Conservation (phyloP, 2,797 vertebrate genomes). For the Anniella stebbinsi region DNA sequence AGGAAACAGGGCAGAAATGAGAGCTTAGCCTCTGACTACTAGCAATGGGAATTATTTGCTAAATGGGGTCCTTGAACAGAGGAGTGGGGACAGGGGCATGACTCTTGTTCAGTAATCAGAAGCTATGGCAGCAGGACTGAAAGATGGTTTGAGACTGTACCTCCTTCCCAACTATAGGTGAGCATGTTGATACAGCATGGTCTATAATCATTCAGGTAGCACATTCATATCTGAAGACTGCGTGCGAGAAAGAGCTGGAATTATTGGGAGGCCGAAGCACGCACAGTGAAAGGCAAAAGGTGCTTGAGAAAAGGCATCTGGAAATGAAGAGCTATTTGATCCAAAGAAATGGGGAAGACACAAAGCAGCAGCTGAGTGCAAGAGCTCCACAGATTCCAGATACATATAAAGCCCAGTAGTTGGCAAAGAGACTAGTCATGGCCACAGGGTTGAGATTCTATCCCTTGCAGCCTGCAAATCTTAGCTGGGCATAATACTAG, state of each 20-base stretch:
- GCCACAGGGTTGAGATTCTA: not conserved
- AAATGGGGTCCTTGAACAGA: not conserved
- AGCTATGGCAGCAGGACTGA: not conserved
- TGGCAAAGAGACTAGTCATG: not conserved
- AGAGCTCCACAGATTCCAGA: not conserved
- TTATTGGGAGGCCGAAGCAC: not conserved
- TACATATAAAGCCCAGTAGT: not conserved
- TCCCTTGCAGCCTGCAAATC: not conserved
- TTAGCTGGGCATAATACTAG: not conserved
- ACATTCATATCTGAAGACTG: not conserved
- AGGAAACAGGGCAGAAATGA: not conserved
- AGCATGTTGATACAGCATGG: not conserved
- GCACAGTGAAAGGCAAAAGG: not conserved
- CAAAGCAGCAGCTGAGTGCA: not conserved
- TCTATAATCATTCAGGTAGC: not conserved
- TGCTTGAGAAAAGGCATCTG: not conserved
- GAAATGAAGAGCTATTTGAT: not conserved
- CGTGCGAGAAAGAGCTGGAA: not conserved
- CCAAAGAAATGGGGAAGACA: not conserved
- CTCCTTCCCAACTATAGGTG: not conserved
- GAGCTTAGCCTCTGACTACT: not conserved
- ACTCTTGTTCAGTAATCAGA: not conserved
- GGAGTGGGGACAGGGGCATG: no score
- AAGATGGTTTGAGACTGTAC: not conserved
- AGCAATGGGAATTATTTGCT: not conserved